A percentile compares a stretch with the other conserved stretches of the same genome.
Conservation (phyloP, 2,888 invertebrate species). For the Euphydryas editha region DNA sequence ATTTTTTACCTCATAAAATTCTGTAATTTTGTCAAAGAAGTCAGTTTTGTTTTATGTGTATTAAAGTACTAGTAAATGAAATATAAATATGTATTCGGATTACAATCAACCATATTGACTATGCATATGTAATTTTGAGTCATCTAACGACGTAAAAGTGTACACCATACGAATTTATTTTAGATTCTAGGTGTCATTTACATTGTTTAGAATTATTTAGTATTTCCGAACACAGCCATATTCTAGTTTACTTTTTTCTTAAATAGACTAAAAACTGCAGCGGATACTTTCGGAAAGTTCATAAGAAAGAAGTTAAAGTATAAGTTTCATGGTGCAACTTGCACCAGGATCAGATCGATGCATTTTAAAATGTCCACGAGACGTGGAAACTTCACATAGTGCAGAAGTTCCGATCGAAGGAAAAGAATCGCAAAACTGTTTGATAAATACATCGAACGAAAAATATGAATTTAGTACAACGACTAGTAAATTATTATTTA, state of each 20-base stretch:
- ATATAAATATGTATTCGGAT: too few relatives aligned
- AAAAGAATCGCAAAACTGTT: constrained; percentile 2
- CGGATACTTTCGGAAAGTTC: constrained; percentile 20
- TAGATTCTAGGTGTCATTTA: too few relatives aligned
- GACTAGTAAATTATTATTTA: background rate
- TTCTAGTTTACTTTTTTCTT: background rate
- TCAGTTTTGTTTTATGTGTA: too few relatives aligned
- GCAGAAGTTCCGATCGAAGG: background rate
- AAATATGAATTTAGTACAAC: background rate
- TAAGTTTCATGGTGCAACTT: constrained; percentile 13
- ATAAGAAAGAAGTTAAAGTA: constrained; percentile 12
- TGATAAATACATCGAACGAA: background rate
- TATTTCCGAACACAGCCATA: too few relatives aligned
- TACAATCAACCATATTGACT: too few relatives aligned
- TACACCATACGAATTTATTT: too few relatives aligned
- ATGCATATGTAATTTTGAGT: too few relatives aligned
- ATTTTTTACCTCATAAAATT: too few relatives aligned
- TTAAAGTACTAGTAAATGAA: too few relatives aligned
- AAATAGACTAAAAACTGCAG: constrained; percentile 11
- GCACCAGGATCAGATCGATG: constrained; percentile 1
- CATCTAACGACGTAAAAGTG: too few relatives aligned
- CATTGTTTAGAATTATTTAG: too few relatives aligned
- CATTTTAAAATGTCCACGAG: constrained; percentile 12
- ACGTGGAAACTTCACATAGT: constrained; percentile 4
- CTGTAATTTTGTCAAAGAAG: too few relatives aligned